Base-by-base conservation (phyloP, 2,888 invertebrate genomes). In the Coelogynopora nodosa region DNA sequence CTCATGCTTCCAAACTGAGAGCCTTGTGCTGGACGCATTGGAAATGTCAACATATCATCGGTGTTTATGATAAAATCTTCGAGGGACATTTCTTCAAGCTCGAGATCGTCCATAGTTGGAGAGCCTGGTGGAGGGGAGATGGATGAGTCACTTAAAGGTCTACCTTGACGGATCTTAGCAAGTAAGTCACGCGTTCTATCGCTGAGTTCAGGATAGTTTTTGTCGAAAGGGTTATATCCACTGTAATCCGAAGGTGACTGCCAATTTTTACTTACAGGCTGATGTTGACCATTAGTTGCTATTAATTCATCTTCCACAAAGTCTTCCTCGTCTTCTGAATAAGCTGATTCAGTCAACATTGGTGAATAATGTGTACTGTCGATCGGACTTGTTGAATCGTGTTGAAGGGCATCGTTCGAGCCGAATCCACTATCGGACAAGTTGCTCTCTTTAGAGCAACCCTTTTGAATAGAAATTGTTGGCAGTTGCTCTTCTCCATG, bases 1-100 rank as follows among this genome's bases (percentile, higher is more conserved):
- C 74, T 10, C 74, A 74, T 74, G 23, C 74, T 74, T 74, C 74
- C 74, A 23, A 74, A 74, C 74, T 74, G 74, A 74, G 74, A 74
- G 23, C 74, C 74, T n/a, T 74, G 74, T 13, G 74, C 5, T 10
- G 49, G 49, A 10, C 49, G 5, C 5, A 74, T 74, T 2, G 74
- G 74, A 23, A 74, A 74, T 13, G 74, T 74, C 5, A 74, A 26
- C 74, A 74, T 23, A 26, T 74, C 74, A 26, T 74, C 74, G 23
- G 74, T 13, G 74, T 74, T 74, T 2, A 74, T 74, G 27, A 74
- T 74, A 26, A 13, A 74, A 74, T 74, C 74, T 26, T 74, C 74
- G 23, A 74, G 27, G 2, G 74, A 74, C 2, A 74, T 74, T 10
- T 74, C 74, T 74, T 74, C 74, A 2, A 74, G 23, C 23, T 74